phyloP scores from a whole-genome alignment of 1,140 invertebrate genomes.

The Hestina assimilis region DNA sequence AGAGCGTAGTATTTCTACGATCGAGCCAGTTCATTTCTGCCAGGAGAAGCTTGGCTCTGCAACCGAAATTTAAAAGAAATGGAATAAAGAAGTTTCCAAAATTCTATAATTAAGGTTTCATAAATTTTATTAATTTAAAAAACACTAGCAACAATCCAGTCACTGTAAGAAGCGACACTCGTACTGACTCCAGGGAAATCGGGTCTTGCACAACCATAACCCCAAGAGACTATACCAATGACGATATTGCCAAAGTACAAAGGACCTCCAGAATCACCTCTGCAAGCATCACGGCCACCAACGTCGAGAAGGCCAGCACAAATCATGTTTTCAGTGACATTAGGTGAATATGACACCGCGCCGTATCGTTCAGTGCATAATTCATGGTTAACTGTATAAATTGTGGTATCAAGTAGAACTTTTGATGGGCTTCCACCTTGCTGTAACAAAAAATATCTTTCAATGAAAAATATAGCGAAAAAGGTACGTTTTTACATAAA shows the following conservation, averaged over 20 bases:
- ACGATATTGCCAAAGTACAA: conserved; percentile 49
- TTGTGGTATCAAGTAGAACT: conserved; percentile 43
- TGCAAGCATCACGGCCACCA: conserved; percentile 79
- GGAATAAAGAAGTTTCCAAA: too few relatives aligned
- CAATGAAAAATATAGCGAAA: too few relatives aligned
- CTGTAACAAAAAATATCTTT: not conserved
- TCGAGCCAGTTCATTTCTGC: too few relatives aligned
- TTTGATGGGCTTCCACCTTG: conserved; percentile 48
- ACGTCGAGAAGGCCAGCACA: conserved; percentile 39
- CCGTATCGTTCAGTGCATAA: conserved; percentile 30
- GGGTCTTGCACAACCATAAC: conserved; percentile 67
- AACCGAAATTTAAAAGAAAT: too few relatives aligned
- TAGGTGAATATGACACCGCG: not conserved
- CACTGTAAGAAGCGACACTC: conserved; percentile 49
- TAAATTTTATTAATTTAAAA: too few relatives aligned
- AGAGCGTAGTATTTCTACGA: too few relatives aligned
- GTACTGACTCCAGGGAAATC: conserved; percentile 80
- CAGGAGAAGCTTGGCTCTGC: too few relatives aligned
- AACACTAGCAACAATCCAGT: conserved; percentile 58
- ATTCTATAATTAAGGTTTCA: too few relatives aligned
- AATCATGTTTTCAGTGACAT: conserved; percentile 43
- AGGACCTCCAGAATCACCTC: conserved; percentile 83
- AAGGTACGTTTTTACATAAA: too few relatives aligned
- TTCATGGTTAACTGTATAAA: conserved; percentile 35
- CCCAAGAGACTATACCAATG: conserved; percentile 78